Evolutionary conservation across 2,113 vertebrate species (phyloP).

Genomic region (Circaetus gallicus): DNA sequence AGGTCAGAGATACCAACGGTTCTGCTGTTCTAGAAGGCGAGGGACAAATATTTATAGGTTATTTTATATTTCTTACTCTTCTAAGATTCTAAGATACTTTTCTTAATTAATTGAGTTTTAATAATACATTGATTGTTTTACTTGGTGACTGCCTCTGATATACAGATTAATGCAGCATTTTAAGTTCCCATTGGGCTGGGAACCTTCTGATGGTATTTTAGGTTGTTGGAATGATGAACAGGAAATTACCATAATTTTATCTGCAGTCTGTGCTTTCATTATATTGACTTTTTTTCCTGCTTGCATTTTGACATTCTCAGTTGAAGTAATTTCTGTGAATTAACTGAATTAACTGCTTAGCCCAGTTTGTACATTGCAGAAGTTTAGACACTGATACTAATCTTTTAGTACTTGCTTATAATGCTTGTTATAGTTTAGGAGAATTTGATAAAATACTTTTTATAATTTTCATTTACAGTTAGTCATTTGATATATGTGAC

Average conservation of each 20-base stretch:
- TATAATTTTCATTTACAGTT: neutral
- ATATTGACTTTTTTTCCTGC: neutral
- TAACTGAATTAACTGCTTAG: neutral
- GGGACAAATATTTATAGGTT: constrained; percentile 93
- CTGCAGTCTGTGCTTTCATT: neutral
- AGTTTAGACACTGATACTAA: neutral
- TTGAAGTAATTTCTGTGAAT: neutral
- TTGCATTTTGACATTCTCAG: neutral
- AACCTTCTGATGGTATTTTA: neutral
- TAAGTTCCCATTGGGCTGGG: neutral
- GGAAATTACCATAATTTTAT: neutral
- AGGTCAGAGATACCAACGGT: constrained; percentile 81
- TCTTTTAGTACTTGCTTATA: neutral
- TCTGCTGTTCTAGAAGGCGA: constrained; percentile 81
- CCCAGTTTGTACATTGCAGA: neutral
- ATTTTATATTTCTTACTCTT: constrained; percentile 17
- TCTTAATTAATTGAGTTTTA: neutral
- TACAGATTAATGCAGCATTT: neutral
- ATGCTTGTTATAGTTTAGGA: neutral
- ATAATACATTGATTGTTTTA: neutral
- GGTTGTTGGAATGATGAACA: neutral
- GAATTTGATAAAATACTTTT: neutral
- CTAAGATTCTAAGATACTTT: neutral
- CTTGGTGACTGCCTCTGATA: neutral
- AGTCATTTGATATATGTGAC: neutral